phyloP scores from a whole-genome alignment of 2,797 vertebrate species.

The Acanthiza pusilla region DNA sequence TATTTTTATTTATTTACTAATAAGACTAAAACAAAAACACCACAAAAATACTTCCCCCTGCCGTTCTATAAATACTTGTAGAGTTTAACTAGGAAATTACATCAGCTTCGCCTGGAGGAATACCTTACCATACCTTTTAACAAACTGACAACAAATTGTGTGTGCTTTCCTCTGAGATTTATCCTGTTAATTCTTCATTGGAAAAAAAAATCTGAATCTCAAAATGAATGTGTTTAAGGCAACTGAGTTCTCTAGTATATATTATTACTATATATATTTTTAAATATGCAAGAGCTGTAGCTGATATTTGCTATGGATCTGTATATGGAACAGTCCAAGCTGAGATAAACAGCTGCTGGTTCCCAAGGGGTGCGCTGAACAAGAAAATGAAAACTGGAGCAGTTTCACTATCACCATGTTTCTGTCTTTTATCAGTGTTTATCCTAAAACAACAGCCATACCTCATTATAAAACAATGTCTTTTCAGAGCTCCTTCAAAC shows the following conservation, averaged over 20 bases:
- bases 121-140: background rate
- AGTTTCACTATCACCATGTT: background rate
- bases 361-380: background rate
- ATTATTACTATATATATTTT: background rate
- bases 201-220: background rate
- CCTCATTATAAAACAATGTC: background rate
- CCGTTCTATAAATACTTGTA: background rate
- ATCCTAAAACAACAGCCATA: background rate
- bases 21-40: background rate
- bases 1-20: background rate
- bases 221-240: background rate
- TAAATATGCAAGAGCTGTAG: background rate
- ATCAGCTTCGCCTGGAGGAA: background rate
- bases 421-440: conserved; percentile 6
- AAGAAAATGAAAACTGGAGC: background rate
- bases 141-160: rapidly evolving
- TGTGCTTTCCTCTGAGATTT: background rate
- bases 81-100: background rate
- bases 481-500: background rate
- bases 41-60: background rate
- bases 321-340: background rate
- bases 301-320: background rate
- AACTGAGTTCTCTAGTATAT: background rate
- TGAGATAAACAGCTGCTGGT: background rate
- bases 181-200: background rate